Evolutionary conservation across 2,888 invertebrate species (phyloP).

Genomic region (Athrips mouffetella): DNA sequence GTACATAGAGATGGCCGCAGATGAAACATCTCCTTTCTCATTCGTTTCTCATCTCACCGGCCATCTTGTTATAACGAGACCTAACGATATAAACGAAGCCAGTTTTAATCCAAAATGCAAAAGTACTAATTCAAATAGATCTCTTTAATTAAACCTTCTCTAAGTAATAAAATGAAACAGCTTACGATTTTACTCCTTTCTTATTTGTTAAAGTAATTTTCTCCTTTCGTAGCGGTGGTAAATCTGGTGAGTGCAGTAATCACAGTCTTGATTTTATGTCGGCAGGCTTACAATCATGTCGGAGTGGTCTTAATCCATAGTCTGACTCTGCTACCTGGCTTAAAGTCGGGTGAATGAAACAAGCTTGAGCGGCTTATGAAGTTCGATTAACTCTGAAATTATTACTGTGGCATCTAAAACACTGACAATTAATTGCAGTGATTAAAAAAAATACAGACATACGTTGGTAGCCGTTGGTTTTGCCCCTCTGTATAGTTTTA

Average conservation of each 20-base stretch:
- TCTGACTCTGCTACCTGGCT: not conserved
- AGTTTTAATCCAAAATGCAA: not conserved
- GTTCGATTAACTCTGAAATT: not conserved
- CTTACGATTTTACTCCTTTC: not conserved
- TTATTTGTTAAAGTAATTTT: not conserved
- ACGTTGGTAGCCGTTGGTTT: too few species aligned
- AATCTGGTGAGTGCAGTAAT: not conserved
- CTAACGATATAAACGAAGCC: too few species aligned
- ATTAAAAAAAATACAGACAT: too few species aligned
- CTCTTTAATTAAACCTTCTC: too few species aligned
- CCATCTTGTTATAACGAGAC: too few species aligned
- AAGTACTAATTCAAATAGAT: not conserved
- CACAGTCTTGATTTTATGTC: not conserved
- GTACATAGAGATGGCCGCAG: too few species aligned
- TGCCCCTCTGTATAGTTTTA: too few species aligned
- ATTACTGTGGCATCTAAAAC: too few species aligned
- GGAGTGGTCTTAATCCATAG: not conserved
- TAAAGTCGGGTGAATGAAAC: not conserved
- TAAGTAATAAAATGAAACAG: too few species aligned
- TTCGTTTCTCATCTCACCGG: too few species aligned
- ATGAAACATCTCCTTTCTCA: too few species aligned
- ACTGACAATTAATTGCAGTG: too few species aligned
- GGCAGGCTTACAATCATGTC: not conserved
- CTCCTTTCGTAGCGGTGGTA: not conserved
- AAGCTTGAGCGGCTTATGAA: conserved; percentile 13